phyloP scores from a whole-genome alignment of 2,797 vertebrate species.

The Eospalax fontanierii region DNA sequence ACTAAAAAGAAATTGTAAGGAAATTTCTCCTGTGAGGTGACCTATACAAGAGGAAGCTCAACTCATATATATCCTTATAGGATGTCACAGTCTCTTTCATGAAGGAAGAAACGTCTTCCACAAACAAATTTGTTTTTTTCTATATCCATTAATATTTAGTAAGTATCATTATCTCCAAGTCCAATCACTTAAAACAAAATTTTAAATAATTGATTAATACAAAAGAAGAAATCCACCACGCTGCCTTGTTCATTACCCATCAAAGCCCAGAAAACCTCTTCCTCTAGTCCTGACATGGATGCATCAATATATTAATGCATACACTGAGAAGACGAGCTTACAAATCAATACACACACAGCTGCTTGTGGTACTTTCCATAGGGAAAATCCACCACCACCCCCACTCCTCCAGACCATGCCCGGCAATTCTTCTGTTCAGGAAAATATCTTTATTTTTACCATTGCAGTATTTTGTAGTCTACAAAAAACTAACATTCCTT shows the following conservation, averaged over 20 bases:
- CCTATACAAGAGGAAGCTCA: neutral
- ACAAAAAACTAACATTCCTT: neutral
- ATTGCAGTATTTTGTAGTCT: neutral
- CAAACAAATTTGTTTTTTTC: neutral
- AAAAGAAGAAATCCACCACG: constrained; percentile 18
- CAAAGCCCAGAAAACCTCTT: neutral
- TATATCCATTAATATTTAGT: constrained; percentile 67
- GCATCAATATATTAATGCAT: constrained; percentile 50
- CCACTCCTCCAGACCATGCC: neutral
- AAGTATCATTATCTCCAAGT: constrained; percentile 27
- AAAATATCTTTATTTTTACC: neutral
- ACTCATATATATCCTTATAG: neutral
- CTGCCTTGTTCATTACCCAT: constrained; percentile 35
- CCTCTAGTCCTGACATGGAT: neutral
- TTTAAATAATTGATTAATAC: constrained; percentile 79
- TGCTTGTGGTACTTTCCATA: neutral
- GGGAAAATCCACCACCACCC: neutral
- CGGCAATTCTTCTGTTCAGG: neutral
- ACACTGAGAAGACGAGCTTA: neutral
- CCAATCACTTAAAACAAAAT: constrained; percentile 61
- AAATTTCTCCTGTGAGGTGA: neutral
- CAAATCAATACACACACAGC: neutral
- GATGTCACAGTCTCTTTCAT: neutral
- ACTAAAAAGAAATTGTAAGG: neutral
- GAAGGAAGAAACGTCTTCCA: neutral